Percentiles rank a stretch among this genome's conserved stretches.
These are phyloP conservation scores for Vireo altiloquus DNA, from an alignment of 2,113 vertebrate species.

Conservation along the genomic window DNA sequence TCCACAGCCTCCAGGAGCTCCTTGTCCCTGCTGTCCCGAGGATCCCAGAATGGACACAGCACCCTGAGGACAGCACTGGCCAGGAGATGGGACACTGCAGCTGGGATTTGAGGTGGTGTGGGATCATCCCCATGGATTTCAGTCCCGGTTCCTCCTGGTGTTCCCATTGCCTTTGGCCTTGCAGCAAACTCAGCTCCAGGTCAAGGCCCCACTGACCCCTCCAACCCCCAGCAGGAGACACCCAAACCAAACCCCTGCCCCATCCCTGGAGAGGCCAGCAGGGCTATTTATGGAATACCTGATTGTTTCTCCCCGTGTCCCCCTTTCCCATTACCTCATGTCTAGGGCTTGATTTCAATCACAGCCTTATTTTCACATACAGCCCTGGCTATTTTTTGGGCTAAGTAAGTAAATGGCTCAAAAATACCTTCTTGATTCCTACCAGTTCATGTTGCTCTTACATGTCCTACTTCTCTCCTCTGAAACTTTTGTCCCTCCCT, in stretches of 20 bases:
- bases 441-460: background rate
- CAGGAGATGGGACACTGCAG: background rate
- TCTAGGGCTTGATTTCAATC: slow-evolving; percentile 56
- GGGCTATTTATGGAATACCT: background rate
- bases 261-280: background rate
- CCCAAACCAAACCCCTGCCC: background rate
- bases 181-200: background rate
- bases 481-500: background rate
- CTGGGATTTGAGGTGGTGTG: background rate
- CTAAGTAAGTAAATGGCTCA: slow-evolving; percentile 48
- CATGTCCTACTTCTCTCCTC: slow-evolving; percentile 1
- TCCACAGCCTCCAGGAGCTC: background rate
- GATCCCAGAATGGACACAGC: background rate
- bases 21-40: background rate
- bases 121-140: background rate
- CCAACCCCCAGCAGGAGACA: background rate
- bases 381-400: slow-evolving; percentile 47
- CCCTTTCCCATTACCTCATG: background rate
- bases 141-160: rapidly evolving
- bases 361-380: slow-evolving; percentile 29
- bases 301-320: background rate
- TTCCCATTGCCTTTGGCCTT: rapidly evolving
- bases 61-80: rapidly evolving
- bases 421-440: slow-evolving; percentile 39
- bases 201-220: background rate